These are phyloP conservation scores for Manduca sexta DNA, from an alignment of 1,140 invertebrate species.

Conservation along the genomic window DNA sequence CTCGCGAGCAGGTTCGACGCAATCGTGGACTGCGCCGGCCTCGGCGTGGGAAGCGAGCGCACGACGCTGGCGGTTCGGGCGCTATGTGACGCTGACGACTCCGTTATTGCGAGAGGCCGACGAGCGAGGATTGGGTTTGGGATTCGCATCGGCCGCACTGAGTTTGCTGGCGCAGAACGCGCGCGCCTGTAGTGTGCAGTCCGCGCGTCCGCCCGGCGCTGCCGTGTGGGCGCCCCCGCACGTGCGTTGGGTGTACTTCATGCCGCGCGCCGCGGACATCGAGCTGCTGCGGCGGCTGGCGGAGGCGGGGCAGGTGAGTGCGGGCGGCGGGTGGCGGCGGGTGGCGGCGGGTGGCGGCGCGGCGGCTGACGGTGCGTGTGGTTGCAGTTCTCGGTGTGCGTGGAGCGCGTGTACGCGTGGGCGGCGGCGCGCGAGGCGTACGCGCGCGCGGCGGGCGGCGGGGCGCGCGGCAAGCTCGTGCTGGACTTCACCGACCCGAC, in stretches of 20 bases:
- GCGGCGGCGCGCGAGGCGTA: conserved; percentile 25
- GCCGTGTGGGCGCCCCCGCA: conserved; percentile 13
- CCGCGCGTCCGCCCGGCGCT: conserved; percentile 1
- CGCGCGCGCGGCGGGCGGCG: conserved; percentile 28
- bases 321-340: background rate
- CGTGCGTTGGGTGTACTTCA: conserved; percentile 43
- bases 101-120: conserved; percentile 89
- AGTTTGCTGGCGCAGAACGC: conserved; percentile 10
- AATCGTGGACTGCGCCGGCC: conserved; percentile 88
- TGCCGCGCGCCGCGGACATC: conserved; percentile 28
- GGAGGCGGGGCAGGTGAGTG: conserved; percentile 28
- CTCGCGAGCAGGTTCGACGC: conserved; percentile 80
- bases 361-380: background rate
- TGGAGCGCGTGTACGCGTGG: conserved; percentile 39
- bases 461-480: conserved; percentile 46
- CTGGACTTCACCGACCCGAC: conserved; percentile 39
- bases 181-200: conserved; percentile 15
- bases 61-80: conserved; percentile 80
- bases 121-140: conserved; percentile 79
- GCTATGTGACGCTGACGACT: conserved; percentile 88
- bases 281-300: conserved; percentile 34
- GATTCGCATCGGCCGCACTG: conserved; percentile 73
- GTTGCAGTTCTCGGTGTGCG: conserved; percentile 34
- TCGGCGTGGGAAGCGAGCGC: conserved; percentile 75
- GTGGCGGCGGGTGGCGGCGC: background rate